phyloP scores from a whole-genome alignment of 2,797 vertebrate genomes.

The Pangasius djambal region DNA sequence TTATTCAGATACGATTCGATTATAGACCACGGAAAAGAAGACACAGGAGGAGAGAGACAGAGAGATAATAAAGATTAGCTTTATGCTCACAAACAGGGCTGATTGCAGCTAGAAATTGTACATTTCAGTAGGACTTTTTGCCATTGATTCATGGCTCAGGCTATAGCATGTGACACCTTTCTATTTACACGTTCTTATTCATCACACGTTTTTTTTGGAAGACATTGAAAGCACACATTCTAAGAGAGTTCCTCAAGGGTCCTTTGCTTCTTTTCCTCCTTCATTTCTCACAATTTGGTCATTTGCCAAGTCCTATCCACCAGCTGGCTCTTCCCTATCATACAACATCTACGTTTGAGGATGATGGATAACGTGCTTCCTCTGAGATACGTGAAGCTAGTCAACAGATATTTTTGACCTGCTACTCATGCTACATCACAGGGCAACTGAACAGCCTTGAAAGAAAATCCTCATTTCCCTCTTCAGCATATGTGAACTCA shows the following conservation, averaged over 20 bases:
- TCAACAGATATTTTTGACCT: not conserved
- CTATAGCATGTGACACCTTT: not conserved
- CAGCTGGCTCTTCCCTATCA: not conserved
- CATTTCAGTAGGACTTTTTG: not conserved
- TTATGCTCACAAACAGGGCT: not conserved
- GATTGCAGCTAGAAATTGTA: not conserved
- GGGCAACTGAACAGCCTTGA: too few species aligned
- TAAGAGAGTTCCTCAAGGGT: not conserved
- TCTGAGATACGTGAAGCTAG: not conserved
- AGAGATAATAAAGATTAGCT: constrained; percentile 21
- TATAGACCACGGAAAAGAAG: constrained; percentile 20
- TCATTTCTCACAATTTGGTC: not conserved
- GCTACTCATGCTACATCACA: not conserved
- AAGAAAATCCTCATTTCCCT: not conserved
- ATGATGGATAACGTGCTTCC: not conserved
- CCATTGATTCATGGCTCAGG: not conserved
- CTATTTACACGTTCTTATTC: not conserved
- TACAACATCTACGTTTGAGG: not conserved
- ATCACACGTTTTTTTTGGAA: not conserved
- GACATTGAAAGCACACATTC: not conserved
- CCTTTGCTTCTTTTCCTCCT: not conserved
- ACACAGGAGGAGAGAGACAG: constrained; percentile 14
- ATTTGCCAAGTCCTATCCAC: not conserved
- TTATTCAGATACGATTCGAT: constrained; percentile 41
- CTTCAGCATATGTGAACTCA: not conserved